These are phyloP conservation scores for Menidia beryllina DNA, from an alignment of 2,113 vertebrate genomes.

Conservation along the genomic window DNA sequence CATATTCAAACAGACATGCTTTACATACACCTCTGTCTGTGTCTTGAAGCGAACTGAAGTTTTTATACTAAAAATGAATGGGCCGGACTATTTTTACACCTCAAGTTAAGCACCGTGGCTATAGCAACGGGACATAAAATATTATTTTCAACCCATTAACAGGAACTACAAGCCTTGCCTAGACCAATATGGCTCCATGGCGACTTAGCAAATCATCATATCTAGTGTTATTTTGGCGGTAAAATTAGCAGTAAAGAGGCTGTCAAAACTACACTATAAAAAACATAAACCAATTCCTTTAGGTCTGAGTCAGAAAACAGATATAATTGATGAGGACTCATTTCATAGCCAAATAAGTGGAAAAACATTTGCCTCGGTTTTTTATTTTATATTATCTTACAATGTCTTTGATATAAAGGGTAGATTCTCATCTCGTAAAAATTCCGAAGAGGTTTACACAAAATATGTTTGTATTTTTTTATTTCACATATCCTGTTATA, in stretches of 20 bases:
- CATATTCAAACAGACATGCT: constrained; percentile 75
- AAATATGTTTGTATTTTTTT: no score
- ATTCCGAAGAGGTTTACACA: not conserved
- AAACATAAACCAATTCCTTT: constrained; percentile 53
- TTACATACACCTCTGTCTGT: constrained; percentile 71
- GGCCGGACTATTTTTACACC: constrained; percentile 79
- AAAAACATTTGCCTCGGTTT: not conserved
- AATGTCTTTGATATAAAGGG: not conserved
- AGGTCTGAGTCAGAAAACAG: constrained; percentile 37
- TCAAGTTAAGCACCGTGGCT: constrained; percentile 77
- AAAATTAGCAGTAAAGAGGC: constrained; percentile 71
- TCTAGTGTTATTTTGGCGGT: constrained; percentile 65
- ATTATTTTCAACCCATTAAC: constrained; percentile 78
- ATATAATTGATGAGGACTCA: not conserved
- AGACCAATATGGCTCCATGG: constrained; percentile 74
- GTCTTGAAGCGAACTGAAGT: constrained; percentile 74
- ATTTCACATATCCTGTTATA: no score
- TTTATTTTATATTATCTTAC: not conserved
- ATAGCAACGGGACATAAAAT: constrained; percentile 80
- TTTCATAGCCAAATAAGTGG: constrained; percentile 20
- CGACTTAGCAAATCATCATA: constrained; percentile 74
- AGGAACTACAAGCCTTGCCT: constrained; percentile 72
- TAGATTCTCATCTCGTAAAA: not conserved
- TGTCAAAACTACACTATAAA: constrained; percentile 54
- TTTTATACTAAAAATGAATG: constrained; percentile 81